phyloP scores from a whole-genome alignment of 2,113 vertebrate species.

The Charadrius vociferus region DNA sequence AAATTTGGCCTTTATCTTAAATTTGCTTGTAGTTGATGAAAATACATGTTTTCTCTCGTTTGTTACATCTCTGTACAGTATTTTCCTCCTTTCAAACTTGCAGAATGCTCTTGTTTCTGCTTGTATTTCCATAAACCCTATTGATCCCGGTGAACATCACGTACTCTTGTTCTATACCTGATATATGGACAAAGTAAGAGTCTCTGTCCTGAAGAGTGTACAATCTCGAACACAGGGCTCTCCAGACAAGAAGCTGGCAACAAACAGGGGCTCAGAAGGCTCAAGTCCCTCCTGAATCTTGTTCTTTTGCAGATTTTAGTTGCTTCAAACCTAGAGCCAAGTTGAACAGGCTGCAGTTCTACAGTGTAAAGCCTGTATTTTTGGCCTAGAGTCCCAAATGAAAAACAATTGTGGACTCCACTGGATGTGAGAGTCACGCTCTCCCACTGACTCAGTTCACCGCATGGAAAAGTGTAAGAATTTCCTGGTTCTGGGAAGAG shows the following conservation, averaged over 20 bases:
- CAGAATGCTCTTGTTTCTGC: not conserved
- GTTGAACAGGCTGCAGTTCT: not conserved
- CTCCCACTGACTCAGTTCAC: not conserved
- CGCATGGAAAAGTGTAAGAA: not conserved
- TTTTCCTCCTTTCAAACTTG: not conserved
- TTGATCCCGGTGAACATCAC: not conserved
- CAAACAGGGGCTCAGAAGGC: not conserved
- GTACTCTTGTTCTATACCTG: not conserved
- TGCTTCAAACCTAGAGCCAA: not conserved
- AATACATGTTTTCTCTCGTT: not conserved
- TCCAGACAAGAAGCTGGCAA: not conserved
- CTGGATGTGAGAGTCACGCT: not conserved
- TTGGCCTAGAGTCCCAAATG: not conserved
- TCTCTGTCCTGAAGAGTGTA: not conserved
- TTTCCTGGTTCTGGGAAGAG: not conserved
- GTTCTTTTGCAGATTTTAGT: not conserved
- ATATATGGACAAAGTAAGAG: not conserved
- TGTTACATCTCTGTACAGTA: not conserved
- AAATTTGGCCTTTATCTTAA: not conserved
- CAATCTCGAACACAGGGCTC: not conserved
- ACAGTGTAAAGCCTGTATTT: not conserved
- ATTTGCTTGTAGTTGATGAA: not conserved
- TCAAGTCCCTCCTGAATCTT: not conserved
- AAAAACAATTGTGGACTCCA: not conserved
- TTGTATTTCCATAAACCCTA: not conserved